Evolutionary conservation across 1,140 invertebrate genomes (phyloP).

Genomic region (Aphelenchoides fujianensis): DNA sequence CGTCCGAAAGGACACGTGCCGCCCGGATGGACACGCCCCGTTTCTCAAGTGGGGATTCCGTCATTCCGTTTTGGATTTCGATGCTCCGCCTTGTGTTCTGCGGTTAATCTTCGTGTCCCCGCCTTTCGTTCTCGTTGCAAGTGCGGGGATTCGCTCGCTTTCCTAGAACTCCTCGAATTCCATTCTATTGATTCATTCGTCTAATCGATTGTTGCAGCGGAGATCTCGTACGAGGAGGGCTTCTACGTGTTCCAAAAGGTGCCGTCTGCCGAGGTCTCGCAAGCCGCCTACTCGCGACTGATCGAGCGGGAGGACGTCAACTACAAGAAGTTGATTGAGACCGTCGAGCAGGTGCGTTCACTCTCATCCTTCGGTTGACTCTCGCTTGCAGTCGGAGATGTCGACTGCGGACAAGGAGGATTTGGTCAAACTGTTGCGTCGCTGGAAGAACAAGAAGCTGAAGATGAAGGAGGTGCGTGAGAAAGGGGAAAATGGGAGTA

Average conservation of each 20-base stretch:
- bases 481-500: no score
- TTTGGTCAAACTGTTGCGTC: constrained; percentile 29
- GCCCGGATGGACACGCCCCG: no score
- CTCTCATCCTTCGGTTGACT: neutral
- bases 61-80: no score
- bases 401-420: constrained; percentile 12
- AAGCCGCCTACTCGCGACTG: constrained; percentile 5
- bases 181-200: neutral
- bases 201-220: constrained; percentile 18
- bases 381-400: constrained; percentile 15
- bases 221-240: constrained; percentile 37
- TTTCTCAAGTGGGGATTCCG: no score
- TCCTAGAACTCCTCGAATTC: neutral
- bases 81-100: neutral
- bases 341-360: constrained; percentile 23
- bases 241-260: constrained; percentile 35
- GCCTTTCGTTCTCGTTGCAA: no score
- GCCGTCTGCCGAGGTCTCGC: neutral
- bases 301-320: constrained; percentile 15
- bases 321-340: constrained; percentile 30
- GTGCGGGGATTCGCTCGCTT: neutral
- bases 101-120: no score
- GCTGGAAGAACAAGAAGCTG: constrained; percentile 19
- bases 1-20: no score
- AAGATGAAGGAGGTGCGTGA: constrained; percentile 30